Base-by-base conservation (phyloP, 2,888 invertebrate species). In the Eledone cirrhosa region DNA sequence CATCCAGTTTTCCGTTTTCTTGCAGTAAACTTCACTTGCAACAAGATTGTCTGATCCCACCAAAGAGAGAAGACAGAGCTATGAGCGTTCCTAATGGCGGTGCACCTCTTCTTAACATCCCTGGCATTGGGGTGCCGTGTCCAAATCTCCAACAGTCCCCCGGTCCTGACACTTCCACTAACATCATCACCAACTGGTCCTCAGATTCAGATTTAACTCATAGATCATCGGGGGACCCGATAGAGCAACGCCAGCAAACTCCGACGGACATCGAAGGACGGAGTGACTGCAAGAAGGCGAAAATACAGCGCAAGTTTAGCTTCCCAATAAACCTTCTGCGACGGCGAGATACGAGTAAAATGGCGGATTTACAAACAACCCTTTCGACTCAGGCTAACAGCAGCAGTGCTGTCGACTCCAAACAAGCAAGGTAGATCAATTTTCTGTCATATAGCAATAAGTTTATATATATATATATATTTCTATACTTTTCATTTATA, bases 221-320 rank as follows among this genome's bases (percentile, higher is more conserved):
- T 16, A 13, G 77, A 48, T n/a, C 76, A 3, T 22, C 47, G 8
- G 48, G 76, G 8, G 72, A 69, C 4, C 69, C 27, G n/a, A 69
- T 72, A 22, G 76, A 72, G 53, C 81, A 80, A 24, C 63, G 83
- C 47, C 77, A 77, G 27, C 75, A 81, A 16, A 78, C 82, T 16
- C 77, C 80, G 33, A 82, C 83, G 7, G 81, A 81, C 75, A 63
- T 63, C 31, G 75, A 79, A 33, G 81, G 81, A n/a, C 65, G 78
- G 19, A 76, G 76, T 16, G 67, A 77, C 16, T 76, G 76, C 22
- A 72, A 74, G 14, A 74, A 78, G 1, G 24, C 65, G 4, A 83
- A 79, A 33, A 72, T 72, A 19, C 53, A 79, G 65, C 65, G 82
- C 8, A 83, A 83, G 77, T 77, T 81, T 63, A 82, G 81, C 48